phyloP scores from a whole-genome alignment of 92 coral and sea anemone genomes.

The Pocillopora grandis region DNA sequence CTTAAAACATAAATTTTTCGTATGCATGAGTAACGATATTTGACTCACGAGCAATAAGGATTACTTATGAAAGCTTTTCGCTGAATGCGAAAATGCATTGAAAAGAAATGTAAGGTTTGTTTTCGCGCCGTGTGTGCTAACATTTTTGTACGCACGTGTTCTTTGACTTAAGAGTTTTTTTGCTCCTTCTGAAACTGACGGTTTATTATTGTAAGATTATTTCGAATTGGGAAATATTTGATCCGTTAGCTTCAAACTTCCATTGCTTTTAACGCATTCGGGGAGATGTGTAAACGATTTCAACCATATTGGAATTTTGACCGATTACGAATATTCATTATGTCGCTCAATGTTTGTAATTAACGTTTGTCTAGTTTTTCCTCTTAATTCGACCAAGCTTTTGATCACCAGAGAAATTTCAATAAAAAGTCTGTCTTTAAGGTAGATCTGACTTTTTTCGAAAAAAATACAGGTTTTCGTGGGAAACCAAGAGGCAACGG shows the following conservation, averaged over 20 bases:
- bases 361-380: constrained; percentile 18
- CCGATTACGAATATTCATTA: constrained; percentile 45
- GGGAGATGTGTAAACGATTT: constrained; percentile 9
- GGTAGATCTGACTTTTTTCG: background rate
- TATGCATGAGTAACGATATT: background rate
- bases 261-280: background rate
- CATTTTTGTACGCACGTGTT: constrained; percentile 30
- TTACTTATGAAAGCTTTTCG: constrained; percentile 14
- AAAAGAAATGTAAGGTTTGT: constrained; percentile 22
- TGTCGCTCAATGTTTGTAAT: constrained; percentile 27
- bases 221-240: background rate
- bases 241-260: background rate
- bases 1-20: constrained; percentile 10
- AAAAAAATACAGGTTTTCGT: background rate
- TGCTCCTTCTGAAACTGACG: background rate
- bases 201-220: background rate
- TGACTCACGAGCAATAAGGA: constrained; percentile 10
- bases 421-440: background rate
- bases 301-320: constrained; percentile 45
- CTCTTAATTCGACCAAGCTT: background rate
- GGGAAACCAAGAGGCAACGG: background rate
- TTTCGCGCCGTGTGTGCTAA: constrained; percentile 27
- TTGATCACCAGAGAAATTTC: background rate
- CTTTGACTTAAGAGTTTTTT: background rate
- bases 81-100: constrained; percentile 19